Evolutionary conservation across 2,888 invertebrate genomes (phyloP).

Genomic region (Laspeyria flexula): DNA sequence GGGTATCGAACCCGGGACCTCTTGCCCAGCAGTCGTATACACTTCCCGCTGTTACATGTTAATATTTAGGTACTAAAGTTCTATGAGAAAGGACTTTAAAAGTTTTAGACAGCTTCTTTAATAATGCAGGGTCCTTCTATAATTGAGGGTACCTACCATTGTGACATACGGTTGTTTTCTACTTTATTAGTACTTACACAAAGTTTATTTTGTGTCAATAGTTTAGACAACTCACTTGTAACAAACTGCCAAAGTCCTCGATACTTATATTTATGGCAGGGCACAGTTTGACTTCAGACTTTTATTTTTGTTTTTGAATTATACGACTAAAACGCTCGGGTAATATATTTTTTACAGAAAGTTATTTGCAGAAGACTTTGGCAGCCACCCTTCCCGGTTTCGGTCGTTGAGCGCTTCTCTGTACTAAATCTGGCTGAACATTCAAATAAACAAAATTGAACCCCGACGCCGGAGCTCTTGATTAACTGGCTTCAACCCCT

Average conservation of each 20-base stretch:
- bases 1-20: no score
- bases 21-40: no score
- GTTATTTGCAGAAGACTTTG: slow-evolving; percentile 22
- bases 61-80: no score
- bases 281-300: not conserved
- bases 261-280: not conserved
- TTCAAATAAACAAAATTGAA: slow-evolving; percentile 62
- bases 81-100: no score
- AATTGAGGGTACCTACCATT: no score
- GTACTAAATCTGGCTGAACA: slow-evolving; percentile 56
- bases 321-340: not conserved
- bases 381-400: slow-evolving; percentile 35
- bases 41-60: no score
- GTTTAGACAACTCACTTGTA: not conserved
- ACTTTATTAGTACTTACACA: no score
- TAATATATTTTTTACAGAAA: slow-evolving; percentile 9
- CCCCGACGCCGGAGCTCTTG: slow-evolving; percentile 45
- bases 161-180: no score
- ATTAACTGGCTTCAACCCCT: slow-evolving; percentile 52
- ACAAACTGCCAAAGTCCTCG: not conserved
- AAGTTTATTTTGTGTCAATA: no score
- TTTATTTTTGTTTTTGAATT: slow-evolving; percentile 5
- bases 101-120: no score
- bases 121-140: no score
- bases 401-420: slow-evolving; percentile 52